phyloP scores from a whole-genome alignment of 1,140 invertebrate genomes.

The Apis dorsata region DNA sequence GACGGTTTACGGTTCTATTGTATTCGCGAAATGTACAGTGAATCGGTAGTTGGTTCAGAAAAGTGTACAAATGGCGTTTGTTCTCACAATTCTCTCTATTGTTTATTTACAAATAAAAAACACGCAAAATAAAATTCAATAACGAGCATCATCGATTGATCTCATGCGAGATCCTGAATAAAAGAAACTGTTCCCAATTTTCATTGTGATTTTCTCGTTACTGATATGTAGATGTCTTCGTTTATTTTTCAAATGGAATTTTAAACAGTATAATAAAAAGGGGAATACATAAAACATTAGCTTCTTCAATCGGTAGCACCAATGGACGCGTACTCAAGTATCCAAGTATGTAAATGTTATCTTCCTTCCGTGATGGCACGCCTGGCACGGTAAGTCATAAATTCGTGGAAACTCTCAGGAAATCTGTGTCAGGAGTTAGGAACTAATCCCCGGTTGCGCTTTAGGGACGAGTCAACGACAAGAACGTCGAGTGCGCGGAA shows the following conservation, averaged over 20 bases:
- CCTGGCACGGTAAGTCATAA: conserved; percentile 37
- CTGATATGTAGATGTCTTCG: background rate
- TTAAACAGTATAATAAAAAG: conserved; percentile 1
- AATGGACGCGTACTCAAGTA: background rate
- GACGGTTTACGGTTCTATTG: conserved; percentile 3
- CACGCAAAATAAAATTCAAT: background rate
- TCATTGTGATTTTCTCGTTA: background rate
- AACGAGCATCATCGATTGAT: background rate
- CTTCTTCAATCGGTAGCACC: conserved; percentile 9
- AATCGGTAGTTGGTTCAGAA: background rate
- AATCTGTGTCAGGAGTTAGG: conserved; percentile 53
- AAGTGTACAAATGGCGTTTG: background rate
- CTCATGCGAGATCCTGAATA: background rate
- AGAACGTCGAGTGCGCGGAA: background rate
- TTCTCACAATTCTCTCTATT: conserved; percentile 12
- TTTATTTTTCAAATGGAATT: conserved; percentile 19
- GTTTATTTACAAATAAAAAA: background rate
- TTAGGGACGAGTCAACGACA: conserved; percentile 11
- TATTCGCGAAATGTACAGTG: background rate
- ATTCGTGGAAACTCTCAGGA: conserved; percentile 31
- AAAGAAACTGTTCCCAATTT: background rate
- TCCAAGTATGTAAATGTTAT: conserved; percentile 44
- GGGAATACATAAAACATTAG: conserved; percentile 37
- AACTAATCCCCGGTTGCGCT: conserved; percentile 30
- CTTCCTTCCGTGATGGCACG: conserved; percentile 2